A percentile compares a stretch with the other conserved stretches of the same genome.
These are phyloP conservation scores for Malacoctenus gilli DNA, from an alignment of 2,797 vertebrate genomes.

Conservation along the genomic window DNA sequence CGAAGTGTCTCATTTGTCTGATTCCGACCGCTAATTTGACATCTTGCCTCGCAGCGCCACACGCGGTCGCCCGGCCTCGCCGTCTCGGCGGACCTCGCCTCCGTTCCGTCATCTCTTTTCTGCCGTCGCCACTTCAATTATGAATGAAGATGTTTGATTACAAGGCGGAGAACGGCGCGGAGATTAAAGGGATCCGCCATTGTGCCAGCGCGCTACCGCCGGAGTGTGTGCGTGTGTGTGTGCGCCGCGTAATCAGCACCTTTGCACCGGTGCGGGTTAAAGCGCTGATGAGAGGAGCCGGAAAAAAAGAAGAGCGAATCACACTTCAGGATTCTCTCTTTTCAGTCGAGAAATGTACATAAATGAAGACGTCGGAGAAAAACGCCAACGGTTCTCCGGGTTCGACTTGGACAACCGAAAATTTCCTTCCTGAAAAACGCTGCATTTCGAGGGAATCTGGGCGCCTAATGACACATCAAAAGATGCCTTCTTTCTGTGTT, in stretches of 20 bases:
- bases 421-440: constrained; percentile 39
- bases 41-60: background rate
- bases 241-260: constrained; percentile 50
- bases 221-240: constrained; percentile 27
- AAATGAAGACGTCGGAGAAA: constrained; percentile 32
- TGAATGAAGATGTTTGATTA: constrained; percentile 68
- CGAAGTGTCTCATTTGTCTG: too few relatives aligned
- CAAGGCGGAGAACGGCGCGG: constrained; percentile 60
- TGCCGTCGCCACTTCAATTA: constrained; percentile 67
- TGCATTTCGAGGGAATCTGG: constrained; percentile 56
- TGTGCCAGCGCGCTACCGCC: constrained; percentile 17
- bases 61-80: constrained; percentile 15
- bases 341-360: constrained; percentile 53
- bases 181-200: constrained; percentile 42
- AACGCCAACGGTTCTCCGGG: constrained; percentile 41
- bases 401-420: constrained; percentile 44
- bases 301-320: constrained; percentile 45
- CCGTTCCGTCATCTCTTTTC: constrained; percentile 55
- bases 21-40: too few relatives aligned
- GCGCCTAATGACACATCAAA: constrained; percentile 71
- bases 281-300: constrained; percentile 44
- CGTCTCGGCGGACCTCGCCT: constrained; percentile 50
- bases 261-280: constrained; percentile 32
- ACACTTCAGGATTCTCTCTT: constrained; percentile 33
- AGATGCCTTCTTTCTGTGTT: constrained; percentile 38